A percentile compares a stretch with the other conserved stretches of the same genome.
These are phyloP conservation scores for Xylophagus ater DNA, from an alignment of 2,888 invertebrate species.

Conservation along the genomic window DNA sequence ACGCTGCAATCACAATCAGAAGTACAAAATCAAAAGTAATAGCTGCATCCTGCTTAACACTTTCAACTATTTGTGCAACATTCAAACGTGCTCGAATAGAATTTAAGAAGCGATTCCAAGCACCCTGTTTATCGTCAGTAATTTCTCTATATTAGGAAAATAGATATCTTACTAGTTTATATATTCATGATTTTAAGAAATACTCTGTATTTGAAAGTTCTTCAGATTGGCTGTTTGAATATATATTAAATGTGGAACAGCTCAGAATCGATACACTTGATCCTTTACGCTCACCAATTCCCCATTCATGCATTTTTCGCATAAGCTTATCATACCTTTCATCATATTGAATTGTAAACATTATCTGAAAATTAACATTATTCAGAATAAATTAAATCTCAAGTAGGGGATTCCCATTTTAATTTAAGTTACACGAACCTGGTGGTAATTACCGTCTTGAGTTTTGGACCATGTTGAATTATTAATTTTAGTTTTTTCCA, in stretches of 20 bases:
- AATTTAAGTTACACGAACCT: constrained; percentile 31
- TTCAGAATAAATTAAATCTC: constrained; percentile 11
- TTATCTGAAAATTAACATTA: constrained; percentile 30
- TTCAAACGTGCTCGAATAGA: constrained; percentile 56
- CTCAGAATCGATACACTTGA: constrained; percentile 52
- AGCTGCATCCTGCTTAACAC: constrained; percentile 53
- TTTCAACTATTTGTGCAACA: constrained; percentile 59
- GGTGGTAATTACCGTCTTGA: constrained; percentile 42
- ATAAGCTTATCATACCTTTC: constrained; percentile 48
- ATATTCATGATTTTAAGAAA: not conserved
- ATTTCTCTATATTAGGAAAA: constrained; percentile 23
- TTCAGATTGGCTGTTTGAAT: constrained; percentile 20
- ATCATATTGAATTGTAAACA: constrained; percentile 49
- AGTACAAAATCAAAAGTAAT: constrained; percentile 68
- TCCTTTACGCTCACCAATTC: constrained; percentile 48
- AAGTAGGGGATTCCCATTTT: not conserved
- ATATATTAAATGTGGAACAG: constrained; percentile 43
- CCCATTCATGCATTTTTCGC: constrained; percentile 46
- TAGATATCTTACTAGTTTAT: not conserved
- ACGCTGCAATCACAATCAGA: constrained; percentile 59
- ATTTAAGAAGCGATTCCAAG: constrained; percentile 53
- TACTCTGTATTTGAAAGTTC: constrained; percentile 10
- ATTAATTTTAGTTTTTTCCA: constrained; percentile 43
- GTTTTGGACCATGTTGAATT: constrained; percentile 47
- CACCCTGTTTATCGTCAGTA: constrained; percentile 27